Conservation (phyloP, 2,113 vertebrate species). For the Pampusana beccarii region DNA sequence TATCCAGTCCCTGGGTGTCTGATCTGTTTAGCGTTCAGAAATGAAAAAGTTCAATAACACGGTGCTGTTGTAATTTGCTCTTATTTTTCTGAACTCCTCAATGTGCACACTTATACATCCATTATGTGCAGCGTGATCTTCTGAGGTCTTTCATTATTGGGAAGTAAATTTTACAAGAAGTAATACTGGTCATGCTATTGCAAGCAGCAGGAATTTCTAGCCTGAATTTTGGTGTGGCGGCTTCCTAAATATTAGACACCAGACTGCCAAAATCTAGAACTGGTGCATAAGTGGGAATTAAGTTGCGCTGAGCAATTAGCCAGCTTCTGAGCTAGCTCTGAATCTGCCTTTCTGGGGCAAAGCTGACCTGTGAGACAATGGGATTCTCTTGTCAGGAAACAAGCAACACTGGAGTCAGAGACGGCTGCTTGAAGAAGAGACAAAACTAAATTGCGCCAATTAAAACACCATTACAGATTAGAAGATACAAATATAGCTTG, state of each 20-base stretch:
- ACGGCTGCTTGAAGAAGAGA: background rate
- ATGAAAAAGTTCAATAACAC: background rate
- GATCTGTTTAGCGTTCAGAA: background rate
- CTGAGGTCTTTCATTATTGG: background rate
- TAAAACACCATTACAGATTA: background rate
- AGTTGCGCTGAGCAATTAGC: background rate
- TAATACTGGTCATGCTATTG: background rate
- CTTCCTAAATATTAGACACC: background rate
- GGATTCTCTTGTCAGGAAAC: background rate
- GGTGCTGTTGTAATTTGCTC: background rate
- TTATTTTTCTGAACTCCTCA: background rate
- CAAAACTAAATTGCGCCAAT: background rate
- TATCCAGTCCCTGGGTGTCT: background rate
- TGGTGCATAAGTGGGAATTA: background rate
- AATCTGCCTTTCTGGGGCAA: background rate
- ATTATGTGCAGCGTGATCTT: background rate
- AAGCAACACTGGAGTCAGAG: background rate
- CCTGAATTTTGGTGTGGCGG: background rate
- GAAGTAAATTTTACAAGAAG: background rate
- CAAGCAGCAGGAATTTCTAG: background rate
- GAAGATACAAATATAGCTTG: background rate
- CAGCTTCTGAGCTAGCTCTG: background rate
- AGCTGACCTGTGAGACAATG: background rate
- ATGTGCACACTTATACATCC: accelerated
- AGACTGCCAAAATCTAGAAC: background rate